Percentiles rank a stretch among this genome's conserved stretches.
Evolutionary conservation across 1,140 invertebrate species (phyloP).

Genomic region (Adelges cooleyi): DNA sequence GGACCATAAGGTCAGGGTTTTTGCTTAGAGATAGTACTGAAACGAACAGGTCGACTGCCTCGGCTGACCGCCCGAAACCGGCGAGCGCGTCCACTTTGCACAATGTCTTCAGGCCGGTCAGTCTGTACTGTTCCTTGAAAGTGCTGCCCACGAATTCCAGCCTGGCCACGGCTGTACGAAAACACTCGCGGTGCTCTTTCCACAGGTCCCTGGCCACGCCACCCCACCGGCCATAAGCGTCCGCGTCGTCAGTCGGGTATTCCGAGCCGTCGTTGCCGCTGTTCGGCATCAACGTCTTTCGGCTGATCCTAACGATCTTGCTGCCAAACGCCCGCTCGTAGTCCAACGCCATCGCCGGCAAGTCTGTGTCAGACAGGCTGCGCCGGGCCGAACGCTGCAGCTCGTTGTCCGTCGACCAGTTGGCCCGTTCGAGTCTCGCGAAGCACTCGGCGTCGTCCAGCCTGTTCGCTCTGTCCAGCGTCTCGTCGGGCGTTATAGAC

Average conservation of each 20-base stretch:
- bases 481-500: not conserved
- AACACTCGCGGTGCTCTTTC: not conserved
- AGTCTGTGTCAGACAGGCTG: not conserved
- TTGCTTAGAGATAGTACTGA: not conserved
- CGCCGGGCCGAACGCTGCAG: not conserved
- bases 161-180: not conserved
- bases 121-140: not conserved
- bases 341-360: not conserved
- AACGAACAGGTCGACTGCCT: constrained; percentile 6
- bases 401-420: not conserved
- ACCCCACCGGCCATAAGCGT: not conserved
- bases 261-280: not conserved
- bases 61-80: not conserved
- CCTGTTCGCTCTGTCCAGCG: not conserved
- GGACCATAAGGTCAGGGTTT: not conserved
- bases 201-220: not conserved
- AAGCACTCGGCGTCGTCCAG: not conserved
- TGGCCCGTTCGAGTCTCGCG: not conserved
- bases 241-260: not conserved
- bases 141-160: not conserved
- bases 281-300: not conserved
- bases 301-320: not conserved
- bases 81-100: constrained; percentile 1
- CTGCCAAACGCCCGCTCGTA: not conserved
- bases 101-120: not conserved